Evolutionary conservation across 2,797 vertebrate genomes (phyloP).

Genomic region (Carcharodon carcharias): DNA sequence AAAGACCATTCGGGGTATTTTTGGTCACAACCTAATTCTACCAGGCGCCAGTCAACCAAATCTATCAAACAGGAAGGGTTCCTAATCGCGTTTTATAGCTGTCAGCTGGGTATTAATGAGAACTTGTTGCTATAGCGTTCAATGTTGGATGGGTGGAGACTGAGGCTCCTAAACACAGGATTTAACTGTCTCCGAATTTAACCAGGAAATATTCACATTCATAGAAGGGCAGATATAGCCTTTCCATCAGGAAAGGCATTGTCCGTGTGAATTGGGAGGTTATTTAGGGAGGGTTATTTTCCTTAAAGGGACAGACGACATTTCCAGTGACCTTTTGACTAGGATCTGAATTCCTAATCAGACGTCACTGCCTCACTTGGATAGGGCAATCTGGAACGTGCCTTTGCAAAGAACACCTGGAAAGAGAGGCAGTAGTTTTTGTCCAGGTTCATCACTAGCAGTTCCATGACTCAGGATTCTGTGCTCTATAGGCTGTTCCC

Average conservation of each 20-base stretch:
- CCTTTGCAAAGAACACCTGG: no score
- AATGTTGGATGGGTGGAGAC: background rate
- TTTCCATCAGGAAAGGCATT: background rate
- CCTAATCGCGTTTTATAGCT: slow-evolving; percentile 29
- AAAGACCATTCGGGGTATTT: slow-evolving; percentile 11
- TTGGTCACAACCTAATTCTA: background rate
- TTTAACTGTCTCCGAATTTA: background rate
- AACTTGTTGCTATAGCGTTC: background rate
- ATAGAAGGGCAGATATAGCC: background rate
- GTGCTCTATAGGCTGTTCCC: no score
- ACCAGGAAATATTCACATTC: background rate
- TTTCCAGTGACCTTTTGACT: background rate
- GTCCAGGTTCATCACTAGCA: no score
- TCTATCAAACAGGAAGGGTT: slow-evolving; percentile 27
- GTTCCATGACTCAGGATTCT: no score
- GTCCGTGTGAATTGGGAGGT: background rate
- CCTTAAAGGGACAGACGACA: background rate
- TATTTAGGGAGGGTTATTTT: background rate
- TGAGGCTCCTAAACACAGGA: background rate
- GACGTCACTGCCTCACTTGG: background rate
- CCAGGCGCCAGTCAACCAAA: slow-evolving; percentile 5
- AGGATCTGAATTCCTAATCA: background rate
- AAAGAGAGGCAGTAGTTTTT: no score
- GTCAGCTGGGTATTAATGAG: slow-evolving; percentile 9
- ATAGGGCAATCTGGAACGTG: background rate